Evolutionary conservation across 2,888 invertebrate species (phyloP).

Genomic region (Pediacus dermestoides): DNA sequence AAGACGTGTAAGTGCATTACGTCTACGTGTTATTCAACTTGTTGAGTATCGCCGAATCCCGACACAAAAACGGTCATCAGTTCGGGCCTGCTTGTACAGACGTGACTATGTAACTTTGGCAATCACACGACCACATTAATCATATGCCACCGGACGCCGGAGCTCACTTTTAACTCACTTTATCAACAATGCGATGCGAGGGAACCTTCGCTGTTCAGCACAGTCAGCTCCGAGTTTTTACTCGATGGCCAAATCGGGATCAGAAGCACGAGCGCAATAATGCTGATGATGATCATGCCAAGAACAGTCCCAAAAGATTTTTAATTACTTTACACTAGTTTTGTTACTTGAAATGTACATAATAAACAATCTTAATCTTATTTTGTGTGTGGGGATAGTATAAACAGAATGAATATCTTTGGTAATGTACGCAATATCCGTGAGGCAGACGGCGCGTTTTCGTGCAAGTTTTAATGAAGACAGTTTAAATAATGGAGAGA

Average conservation of each 20-base stretch:
- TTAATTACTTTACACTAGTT: too few relatives aligned
- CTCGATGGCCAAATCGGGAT: too few relatives aligned
- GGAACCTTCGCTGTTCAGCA: too few relatives aligned
- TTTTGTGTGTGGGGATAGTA: too few relatives aligned
- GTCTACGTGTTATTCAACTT: constrained; percentile 31
- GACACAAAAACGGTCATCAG: constrained; percentile 38
- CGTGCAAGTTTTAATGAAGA: constrained; percentile 44
- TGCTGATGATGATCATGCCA: too few relatives aligned
- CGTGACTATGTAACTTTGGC: constrained; percentile 40
- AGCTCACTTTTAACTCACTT: constrained; percentile 34
- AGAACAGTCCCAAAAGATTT: too few relatives aligned
- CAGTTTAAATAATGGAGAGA: constrained; percentile 41
- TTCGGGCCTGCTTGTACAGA: constrained; percentile 36
- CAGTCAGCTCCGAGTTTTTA: too few relatives aligned
- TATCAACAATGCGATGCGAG: constrained; percentile 26
- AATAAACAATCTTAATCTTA: too few relatives aligned
- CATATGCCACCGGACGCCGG: constrained; percentile 30
- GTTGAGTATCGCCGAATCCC: constrained; percentile 24
- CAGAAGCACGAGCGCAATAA: too few relatives aligned
- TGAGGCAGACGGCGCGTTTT: constrained; percentile 31
- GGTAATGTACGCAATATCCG: constrained; percentile 6
- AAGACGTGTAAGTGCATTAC: constrained; percentile 26
- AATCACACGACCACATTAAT: constrained; percentile 39
- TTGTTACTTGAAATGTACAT: too few relatives aligned
- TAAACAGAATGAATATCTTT: too few relatives aligned